Evolutionary conservation across 2,113 vertebrate genomes (phyloP).

Genomic region (Reinhardtius hippoglossoides): DNA sequence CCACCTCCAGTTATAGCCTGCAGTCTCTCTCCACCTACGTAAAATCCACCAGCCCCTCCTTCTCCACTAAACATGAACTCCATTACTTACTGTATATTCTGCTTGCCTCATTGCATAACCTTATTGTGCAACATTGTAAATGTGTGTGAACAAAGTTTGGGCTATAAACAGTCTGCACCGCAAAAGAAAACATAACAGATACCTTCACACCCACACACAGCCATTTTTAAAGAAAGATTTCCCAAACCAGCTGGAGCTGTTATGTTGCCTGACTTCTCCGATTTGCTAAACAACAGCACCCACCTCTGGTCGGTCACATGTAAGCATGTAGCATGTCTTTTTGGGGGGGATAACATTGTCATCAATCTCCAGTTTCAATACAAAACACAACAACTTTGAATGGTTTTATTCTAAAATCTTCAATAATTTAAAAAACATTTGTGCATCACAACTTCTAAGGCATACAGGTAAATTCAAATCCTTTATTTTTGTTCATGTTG

Average conservation of each 20-base stretch:
- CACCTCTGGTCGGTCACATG: slow-evolving; percentile 53
- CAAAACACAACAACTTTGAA: slow-evolving; percentile 5
- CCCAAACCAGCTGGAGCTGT: slow-evolving; percentile 20
- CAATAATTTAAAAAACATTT: neutral
- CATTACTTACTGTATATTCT: neutral
- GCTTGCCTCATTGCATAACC: slow-evolving; percentile 38
- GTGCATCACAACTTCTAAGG: neutral
- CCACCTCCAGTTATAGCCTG: slow-evolving; percentile 7
- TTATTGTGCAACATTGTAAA: slow-evolving; percentile 52
- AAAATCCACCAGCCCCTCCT: slow-evolving; percentile 24
- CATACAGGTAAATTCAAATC: slow-evolving; percentile 9
- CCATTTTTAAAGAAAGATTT: neutral
- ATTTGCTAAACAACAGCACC: slow-evolving; percentile 63
- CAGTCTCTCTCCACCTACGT: slow-evolving; percentile 17
- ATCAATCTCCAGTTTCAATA: neutral
- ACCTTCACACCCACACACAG: slow-evolving; percentile 38
- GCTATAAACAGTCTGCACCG: slow-evolving; percentile 14
- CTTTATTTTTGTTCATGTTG: neutral
- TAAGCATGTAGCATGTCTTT: neutral
- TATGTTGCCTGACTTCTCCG: neutral
- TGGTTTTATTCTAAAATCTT: slow-evolving; percentile 38
- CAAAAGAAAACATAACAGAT: slow-evolving; percentile 43
- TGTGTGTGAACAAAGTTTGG: slow-evolving; percentile 28
- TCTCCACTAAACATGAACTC: neutral
- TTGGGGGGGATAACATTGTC: neutral